Percentiles rank a stretch among this genome's conserved stretches.
Conservation (phyloP, 2,888 invertebrate genomes). For the Neoaliturus tenellus region DNA sequence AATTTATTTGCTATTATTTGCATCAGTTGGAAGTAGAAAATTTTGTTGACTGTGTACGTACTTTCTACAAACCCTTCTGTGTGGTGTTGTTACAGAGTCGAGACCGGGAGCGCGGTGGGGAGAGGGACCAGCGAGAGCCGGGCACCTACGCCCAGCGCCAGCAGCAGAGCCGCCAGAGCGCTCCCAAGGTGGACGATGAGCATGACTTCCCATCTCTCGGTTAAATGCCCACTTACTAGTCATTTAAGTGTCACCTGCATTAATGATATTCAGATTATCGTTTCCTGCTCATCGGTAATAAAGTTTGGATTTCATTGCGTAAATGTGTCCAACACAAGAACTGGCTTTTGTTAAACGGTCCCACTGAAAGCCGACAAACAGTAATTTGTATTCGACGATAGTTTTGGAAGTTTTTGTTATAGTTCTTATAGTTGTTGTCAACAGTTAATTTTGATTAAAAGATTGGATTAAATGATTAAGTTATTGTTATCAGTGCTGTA, state of each 20-base stretch:
- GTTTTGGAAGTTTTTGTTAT: not conserved
- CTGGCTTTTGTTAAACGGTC: not conserved
- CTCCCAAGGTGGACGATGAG: conserved; percentile 96
- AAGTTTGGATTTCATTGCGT: not conserved
- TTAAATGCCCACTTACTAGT: conserved; percentile 49
- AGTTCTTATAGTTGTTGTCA: not conserved
- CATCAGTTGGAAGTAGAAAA: too few relatives aligned
- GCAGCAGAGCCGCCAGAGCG: conserved; percentile 70
- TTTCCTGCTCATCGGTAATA: conserved; percentile 15
- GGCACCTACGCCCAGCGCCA: conserved; percentile 35
- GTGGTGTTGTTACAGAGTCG: not conserved
- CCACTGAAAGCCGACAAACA: not conserved
- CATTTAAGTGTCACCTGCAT: conserved; percentile 34
- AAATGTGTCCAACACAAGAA: not conserved
- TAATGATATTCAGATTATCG: conserved; percentile 21
- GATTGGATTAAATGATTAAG: not conserved
- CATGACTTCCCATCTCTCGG: conserved; percentile 96
- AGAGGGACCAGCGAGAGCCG: conserved; percentile 36
- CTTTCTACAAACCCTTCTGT: too few relatives aligned
- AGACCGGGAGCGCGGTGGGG: conserved; percentile 7
- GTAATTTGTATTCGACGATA: conserved; percentile 4
- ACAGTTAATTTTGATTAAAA: not conserved
- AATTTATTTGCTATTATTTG: too few relatives aligned
- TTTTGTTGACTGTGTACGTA: not conserved
- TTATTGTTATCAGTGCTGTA: not conserved